Conservation (phyloP, 2,888 invertebrate genomes). For the Drosophila melanosoma region DNA sequence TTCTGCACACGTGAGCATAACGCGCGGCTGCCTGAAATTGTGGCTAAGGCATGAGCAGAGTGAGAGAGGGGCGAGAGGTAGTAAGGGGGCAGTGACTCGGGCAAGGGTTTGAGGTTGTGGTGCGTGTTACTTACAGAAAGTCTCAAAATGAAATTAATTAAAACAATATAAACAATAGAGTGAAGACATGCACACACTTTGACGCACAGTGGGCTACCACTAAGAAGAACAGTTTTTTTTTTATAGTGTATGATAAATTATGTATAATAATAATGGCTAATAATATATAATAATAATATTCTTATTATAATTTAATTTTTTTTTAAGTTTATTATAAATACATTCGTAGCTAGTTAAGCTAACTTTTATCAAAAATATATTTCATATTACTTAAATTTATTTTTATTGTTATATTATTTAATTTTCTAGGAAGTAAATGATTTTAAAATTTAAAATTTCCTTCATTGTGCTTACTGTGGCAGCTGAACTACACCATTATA, state of each 20-base stretch:
- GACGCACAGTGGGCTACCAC: slow-evolving; percentile 29
- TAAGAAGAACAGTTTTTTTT: not conserved
- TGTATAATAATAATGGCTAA: too few relatives aligned
- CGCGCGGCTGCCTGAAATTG: slow-evolving; percentile 6
- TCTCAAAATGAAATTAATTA: slow-evolving; percentile 73
- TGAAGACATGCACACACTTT: slow-evolving; percentile 37
- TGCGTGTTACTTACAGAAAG: slow-evolving; percentile 40
- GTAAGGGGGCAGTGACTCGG: not conserved
- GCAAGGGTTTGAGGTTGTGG: slow-evolving; percentile 23
- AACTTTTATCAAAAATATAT: not conserved
- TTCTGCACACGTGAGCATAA: slow-evolving; percentile 69
- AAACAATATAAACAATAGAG: slow-evolving; percentile 71
- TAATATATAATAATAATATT: too few relatives aligned
- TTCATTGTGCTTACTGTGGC: slow-evolving; percentile 2
- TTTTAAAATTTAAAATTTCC: not conserved
- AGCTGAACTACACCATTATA: slow-evolving; percentile 12
- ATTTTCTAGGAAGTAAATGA: not conserved
- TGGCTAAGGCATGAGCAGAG: not conserved
- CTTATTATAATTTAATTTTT: too few relatives aligned
- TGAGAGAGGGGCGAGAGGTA: not conserved
- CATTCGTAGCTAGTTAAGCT: too few relatives aligned
- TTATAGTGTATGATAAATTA: not conserved
- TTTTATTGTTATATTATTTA: too few relatives aligned
- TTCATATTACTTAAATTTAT: not conserved
- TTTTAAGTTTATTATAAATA: too few relatives aligned